Percentiles rank a stretch among this genome's conserved stretches.
These are phyloP conservation scores for Protaetia brevitarsis DNA, from an alignment of 1,140 invertebrate species.

Conservation along the genomic window DNA sequence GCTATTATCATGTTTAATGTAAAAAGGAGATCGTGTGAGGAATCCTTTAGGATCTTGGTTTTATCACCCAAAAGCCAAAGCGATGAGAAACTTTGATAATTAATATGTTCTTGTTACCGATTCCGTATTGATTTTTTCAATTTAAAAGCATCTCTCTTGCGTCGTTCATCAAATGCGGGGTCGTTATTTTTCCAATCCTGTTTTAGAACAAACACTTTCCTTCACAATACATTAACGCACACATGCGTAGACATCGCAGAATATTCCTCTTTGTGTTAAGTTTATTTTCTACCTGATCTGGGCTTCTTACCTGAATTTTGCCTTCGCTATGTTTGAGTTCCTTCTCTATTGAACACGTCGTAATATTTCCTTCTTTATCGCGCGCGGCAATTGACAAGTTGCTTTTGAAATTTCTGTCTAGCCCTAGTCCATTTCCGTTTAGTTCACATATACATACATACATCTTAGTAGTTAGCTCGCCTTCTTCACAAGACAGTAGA, in stretches of 20 bases:
- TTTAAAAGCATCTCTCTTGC: neutral
- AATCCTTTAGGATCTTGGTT: neutral
- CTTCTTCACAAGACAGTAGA: too few species aligned
- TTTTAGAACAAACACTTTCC: neutral
- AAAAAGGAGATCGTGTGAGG: too few species aligned
- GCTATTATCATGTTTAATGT: too few species aligned
- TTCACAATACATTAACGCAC: neutral
- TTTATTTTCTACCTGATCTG: slow-evolving; percentile 31
- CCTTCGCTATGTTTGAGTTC: slow-evolving; percentile 27
- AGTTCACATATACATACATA: too few species aligned
- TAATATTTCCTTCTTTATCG: slow-evolving; percentile 32
- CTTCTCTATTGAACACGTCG: slow-evolving; percentile 30
- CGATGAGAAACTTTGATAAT: neutral
- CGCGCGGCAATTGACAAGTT: slow-evolving; percentile 46
- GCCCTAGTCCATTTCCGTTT: slow-evolving; percentile 31
- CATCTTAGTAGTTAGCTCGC: slow-evolving; percentile 10
- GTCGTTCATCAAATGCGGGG: neutral
- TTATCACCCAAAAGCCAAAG: slow-evolving; percentile 3
- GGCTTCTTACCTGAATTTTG: slow-evolving; percentile 40
- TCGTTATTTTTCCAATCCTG: neutral
- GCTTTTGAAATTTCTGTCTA: slow-evolving; percentile 46
- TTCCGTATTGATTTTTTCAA: slow-evolving; percentile 5
- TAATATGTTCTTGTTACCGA: slow-evolving; percentile 1
- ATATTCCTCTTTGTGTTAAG: neutral
- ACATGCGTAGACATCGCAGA: neutral